Percentiles rank a stretch among this genome's conserved stretches.
phyloP scores from a whole-genome alignment of 1,140 invertebrate genomes.

The Brachionus rotundiformis region DNA sequence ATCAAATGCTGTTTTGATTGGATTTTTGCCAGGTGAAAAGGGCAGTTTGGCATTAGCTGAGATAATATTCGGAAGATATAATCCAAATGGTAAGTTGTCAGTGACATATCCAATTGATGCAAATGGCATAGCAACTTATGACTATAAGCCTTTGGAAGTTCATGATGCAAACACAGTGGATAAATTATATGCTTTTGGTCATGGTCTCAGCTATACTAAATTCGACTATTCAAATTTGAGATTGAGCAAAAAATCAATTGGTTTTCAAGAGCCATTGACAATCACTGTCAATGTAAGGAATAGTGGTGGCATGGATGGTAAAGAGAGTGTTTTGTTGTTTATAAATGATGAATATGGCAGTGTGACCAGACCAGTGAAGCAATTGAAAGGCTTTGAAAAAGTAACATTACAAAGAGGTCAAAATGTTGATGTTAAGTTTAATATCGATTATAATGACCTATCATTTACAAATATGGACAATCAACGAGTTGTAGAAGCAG shows the following conservation, averaged over 20 bases:
- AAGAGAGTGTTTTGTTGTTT: background rate
- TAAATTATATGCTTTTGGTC: background rate
- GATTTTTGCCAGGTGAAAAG: conserved; percentile 18
- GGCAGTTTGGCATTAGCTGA: background rate
- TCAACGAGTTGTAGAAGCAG: conserved; percentile 1
- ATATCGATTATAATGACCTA: background rate
- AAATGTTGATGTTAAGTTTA: background rate
- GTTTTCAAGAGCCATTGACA: background rate
- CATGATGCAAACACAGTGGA: background rate
- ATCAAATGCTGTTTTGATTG: background rate
- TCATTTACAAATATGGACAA: conserved; percentile 12
- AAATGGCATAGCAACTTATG: background rate
- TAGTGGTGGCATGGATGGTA: background rate
- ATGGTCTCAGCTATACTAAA: background rate
- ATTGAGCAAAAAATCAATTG: background rate
- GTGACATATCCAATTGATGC: background rate
- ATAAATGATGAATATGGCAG: background rate
- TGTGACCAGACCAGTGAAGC: conserved; percentile 2
- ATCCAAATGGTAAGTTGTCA: background rate
- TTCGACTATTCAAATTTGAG: background rate
- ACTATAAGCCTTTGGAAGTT: conserved; percentile 8
- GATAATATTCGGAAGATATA: background rate
- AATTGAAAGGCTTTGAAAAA: conserved; percentile 24
- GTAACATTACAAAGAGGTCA: background rate
- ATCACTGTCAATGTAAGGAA: conserved; percentile 1